Evolutionary conservation across 2,888 invertebrate genomes (phyloP).

Genomic region (Kuschelorhynchus macadamiae): DNA sequence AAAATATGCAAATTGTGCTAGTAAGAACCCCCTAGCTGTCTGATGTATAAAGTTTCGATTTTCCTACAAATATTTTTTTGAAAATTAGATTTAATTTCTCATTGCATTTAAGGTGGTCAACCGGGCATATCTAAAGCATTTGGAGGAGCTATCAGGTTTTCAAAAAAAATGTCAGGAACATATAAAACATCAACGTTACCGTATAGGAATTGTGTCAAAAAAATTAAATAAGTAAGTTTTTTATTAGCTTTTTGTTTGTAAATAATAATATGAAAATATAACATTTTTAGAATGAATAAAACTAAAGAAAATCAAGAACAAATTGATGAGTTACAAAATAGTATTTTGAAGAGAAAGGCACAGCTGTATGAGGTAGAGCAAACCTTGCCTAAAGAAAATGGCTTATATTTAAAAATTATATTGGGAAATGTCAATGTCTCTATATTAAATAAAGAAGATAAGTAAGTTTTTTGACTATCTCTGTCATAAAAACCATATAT

Average conservation of each 20-base stretch:
- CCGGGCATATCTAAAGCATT: constrained; percentile 85
- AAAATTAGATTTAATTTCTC: background rate
- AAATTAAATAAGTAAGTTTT: constrained; percentile 69
- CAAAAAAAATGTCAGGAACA: constrained; percentile 92
- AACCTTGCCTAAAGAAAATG: constrained; percentile 92
- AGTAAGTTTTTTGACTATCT: constrained; percentile 82
- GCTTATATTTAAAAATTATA: constrained; percentile 93
- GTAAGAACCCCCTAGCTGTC: too few species aligned
- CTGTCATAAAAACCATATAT: too few species aligned
- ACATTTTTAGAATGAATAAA: constrained; percentile 61
- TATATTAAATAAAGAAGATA: constrained; percentile 95
- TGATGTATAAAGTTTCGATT: too few species aligned
- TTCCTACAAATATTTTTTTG: constrained; percentile 5
- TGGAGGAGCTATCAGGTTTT: constrained; percentile 86
- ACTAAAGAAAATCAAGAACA: constrained; percentile 71
- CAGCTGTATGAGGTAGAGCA: constrained; percentile 94
- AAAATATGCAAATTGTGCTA: too few species aligned
- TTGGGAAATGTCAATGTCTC: constrained; percentile 98
- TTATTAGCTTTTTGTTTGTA: background rate
- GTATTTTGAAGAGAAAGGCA: constrained; percentile 86
- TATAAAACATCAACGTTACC: constrained; percentile 92
- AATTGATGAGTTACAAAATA: constrained; percentile 78
- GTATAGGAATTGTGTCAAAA: constrained; percentile 85
- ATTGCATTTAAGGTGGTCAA: constrained; percentile 76
- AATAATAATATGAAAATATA: too few species aligned